These are phyloP conservation scores for Agrotis exclamationis DNA, from an alignment of 2,888 invertebrate species.

Conservation along the genomic window DNA sequence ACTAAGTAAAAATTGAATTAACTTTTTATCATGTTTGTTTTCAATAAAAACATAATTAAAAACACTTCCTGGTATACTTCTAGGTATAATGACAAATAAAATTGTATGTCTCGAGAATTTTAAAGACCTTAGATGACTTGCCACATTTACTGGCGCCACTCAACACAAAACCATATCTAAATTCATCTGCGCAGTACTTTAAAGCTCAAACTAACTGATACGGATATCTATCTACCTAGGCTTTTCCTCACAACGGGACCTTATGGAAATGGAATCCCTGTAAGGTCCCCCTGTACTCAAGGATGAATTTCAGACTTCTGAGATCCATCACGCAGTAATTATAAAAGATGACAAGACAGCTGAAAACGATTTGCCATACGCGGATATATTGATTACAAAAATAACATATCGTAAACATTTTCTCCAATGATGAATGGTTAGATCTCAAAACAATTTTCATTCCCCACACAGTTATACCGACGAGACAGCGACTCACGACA, in stretches of 20 bases:
- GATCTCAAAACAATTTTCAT: constrained; percentile 46
- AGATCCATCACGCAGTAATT: no score
- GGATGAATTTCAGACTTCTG: not conserved
- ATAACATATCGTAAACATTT: constrained; percentile 21
- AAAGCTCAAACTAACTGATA: not conserved
- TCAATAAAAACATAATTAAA: constrained; percentile 5
- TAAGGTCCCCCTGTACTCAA: not conserved
- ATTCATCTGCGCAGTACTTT: constrained; percentile 2
- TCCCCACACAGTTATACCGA: constrained; percentile 32
- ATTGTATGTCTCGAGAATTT: constrained; percentile 5
- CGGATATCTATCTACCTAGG: not conserved
- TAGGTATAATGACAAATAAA: constrained; percentile 11
- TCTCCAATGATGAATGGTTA: constrained; percentile 29
- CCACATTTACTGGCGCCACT: constrained; percentile 10
- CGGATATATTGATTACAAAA: constrained; percentile 14
- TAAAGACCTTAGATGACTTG: constrained; percentile 31
- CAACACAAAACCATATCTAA: constrained; percentile 1
- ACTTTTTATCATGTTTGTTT: not conserved
- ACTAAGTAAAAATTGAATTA: no score
- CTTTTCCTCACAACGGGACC: not conserved
- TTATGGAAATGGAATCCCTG: no score
- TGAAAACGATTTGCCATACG: no score
- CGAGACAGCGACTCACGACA: constrained; percentile 27
- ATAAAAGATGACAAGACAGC: not conserved
- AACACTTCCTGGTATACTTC: constrained; percentile 17